phyloP scores from a whole-genome alignment of 2,888 invertebrate genomes.

The Eurytoma californica region DNA sequence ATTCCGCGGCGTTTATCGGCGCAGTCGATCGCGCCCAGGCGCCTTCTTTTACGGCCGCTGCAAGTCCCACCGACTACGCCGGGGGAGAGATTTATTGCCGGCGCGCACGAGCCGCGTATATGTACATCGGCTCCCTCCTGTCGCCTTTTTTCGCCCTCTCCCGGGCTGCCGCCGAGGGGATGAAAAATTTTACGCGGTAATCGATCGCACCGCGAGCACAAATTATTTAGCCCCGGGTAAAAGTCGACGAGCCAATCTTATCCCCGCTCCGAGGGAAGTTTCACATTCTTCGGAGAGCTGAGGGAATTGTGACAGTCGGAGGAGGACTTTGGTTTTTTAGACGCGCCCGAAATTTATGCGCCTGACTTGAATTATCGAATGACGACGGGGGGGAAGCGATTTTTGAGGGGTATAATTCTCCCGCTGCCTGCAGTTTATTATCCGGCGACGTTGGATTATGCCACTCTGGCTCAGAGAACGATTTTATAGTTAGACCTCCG shows the following conservation, averaged over 20 bases:
- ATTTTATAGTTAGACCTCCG: background rate
- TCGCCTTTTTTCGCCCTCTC: background rate
- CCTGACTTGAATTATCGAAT: slow-evolving; percentile 40
- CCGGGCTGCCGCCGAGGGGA: background rate
- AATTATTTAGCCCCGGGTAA: slow-evolving; percentile 34
- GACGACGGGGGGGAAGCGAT: background rate
- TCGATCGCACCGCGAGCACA: slow-evolving; percentile 23
- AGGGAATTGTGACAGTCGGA: slow-evolving; percentile 14
- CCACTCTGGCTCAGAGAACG: background rate
- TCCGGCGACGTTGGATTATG: slow-evolving; percentile 8
- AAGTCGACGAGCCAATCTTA: background rate
- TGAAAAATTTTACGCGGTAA: slow-evolving; percentile 36
- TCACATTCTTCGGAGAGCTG: background rate
- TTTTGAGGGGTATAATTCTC: slow-evolving; percentile 18
- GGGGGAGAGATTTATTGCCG: slow-evolving; percentile 24
- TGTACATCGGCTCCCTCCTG: background rate
- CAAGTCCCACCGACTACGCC: background rate
- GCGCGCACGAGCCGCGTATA: slow-evolving; percentile 7
- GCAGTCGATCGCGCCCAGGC: background rate
- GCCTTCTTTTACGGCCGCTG: slow-evolving; percentile 28
- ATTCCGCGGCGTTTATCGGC: slow-evolving; percentile 4
- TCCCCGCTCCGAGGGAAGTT: background rate
- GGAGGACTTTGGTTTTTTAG: background rate
- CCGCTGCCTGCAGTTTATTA: slow-evolving; percentile 14
- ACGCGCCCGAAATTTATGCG: slow-evolving; percentile 13